Evolutionary conservation across 2,113 vertebrate genomes (phyloP).

Genomic region (Coptodon rendalli): DNA sequence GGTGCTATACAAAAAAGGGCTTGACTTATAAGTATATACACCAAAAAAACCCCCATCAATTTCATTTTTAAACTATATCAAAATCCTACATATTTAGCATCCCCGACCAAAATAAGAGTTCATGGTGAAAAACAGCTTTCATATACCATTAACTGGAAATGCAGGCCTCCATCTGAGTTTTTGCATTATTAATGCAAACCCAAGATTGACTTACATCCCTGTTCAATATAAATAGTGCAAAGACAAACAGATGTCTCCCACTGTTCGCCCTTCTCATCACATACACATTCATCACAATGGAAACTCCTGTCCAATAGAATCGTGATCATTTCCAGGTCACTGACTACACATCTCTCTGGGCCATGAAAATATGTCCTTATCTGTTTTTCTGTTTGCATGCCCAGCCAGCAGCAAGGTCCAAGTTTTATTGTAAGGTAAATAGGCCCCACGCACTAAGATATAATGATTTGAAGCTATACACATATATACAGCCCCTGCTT

Average conservation of each 20-base stretch:
- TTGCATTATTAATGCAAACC: conserved; percentile 20
- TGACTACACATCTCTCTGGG: conserved; percentile 22
- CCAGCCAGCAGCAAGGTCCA: background rate
- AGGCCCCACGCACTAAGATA: background rate
- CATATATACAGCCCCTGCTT: background rate
- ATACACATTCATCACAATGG: conserved; percentile 25
- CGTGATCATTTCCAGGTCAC: conserved; percentile 57
- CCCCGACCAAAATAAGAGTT: background rate
- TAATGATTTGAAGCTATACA: background rate
- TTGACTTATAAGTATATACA: background rate
- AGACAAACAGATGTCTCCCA: background rate
- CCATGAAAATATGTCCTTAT: background rate
- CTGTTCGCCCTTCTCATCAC: background rate
- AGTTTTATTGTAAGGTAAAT: background rate
- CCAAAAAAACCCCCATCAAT: rapidly evolving
- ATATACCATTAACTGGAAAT: background rate
- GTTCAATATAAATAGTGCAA: background rate
- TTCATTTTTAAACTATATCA: background rate
- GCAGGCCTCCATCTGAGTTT: background rate
- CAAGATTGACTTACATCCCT: conserved; percentile 1
- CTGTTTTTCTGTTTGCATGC: background rate
- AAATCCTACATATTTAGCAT: background rate
- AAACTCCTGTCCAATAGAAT: conserved; percentile 43
- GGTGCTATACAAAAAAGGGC: background rate
- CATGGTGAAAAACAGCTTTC: background rate